These are phyloP conservation scores for Drosophila gunungcola DNA, from an alignment of 1,140 invertebrate species.

Conservation along the genomic window DNA sequence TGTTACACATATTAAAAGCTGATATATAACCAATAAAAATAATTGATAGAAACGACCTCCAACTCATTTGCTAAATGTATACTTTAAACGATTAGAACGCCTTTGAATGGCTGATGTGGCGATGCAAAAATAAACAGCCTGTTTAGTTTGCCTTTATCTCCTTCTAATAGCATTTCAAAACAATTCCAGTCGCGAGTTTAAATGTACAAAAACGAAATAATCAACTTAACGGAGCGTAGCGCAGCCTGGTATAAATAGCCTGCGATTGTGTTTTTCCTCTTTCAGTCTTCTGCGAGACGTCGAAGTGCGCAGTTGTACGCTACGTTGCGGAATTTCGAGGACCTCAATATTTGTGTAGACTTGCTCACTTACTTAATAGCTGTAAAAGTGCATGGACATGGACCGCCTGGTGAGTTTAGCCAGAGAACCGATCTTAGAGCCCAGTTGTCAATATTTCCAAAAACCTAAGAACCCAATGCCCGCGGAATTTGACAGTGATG, in stretches of 20 bases:
- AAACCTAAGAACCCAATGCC: neutral
- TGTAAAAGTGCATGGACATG: neutral
- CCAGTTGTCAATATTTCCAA: neutral
- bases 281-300: neutral
- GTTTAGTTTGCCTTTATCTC: too few species aligned
- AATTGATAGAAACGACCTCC: too few species aligned
- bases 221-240: neutral
- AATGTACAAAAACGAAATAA: neutral
- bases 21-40: too few species aligned
- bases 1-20: too few species aligned
- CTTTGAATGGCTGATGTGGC: too few species aligned
- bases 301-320: neutral
- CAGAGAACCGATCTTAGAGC: neutral
- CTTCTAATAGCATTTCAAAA: neutral
- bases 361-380: neutral
- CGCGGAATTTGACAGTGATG: conserved; percentile 3
- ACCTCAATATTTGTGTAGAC: neutral
- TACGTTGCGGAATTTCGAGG: neutral
- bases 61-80: too few species aligned
- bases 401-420: neutral
- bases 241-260: neutral
- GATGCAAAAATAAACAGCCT: too few species aligned
- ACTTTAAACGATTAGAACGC: too few species aligned
- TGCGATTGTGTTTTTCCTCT: neutral
- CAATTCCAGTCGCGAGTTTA: neutral